Evolutionary conservation across 2,888 invertebrate species (phyloP), one percentile per base, ranked within the genome.

Genomic region (Phalera bucephala): DNA sequence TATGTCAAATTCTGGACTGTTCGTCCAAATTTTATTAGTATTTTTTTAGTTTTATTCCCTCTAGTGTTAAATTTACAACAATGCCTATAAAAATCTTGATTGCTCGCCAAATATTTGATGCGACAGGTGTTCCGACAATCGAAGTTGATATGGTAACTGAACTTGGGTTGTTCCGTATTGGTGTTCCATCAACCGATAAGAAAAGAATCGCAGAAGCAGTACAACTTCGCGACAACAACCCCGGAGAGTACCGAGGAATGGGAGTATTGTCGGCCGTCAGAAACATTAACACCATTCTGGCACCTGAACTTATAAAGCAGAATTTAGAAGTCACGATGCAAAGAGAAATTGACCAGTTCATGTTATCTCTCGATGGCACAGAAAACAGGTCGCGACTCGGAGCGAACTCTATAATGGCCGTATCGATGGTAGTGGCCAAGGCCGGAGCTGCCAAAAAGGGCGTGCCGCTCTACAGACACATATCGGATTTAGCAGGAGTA

Each of bases 361-460:
- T 99, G 92, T 81, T 97, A 37, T 91, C 94, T 33, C 88, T 98
- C 33, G 99, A 99, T 75, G 99, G 99, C 14, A 99, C 99, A 20
- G 97, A 98, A 45, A 99, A 97, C 86, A 98, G 98, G 85, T 94
- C 95, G 4, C 95, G 96, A 71, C 93, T 97, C 54, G 99, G 99
- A 25, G 97, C 99, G 31, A 99, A 99, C 85, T 98, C 99, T 31
- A 97, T 99, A 75, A 91, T 99, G 70, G 98, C 98, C 22, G 96
- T 99, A 13, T 99, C 99, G 0, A 89, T 99, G 65, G 99, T 99
- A 17, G 94, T 96, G 0, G 95, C 96, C 77, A 99, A 99, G 87
- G 99, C 99, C 50, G 99, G 98, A 22, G 99, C 99, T 39, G 98
- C 97, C 41, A 96, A 97, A 80, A 97, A 97, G 85, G 96, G 95